Evolutionary conservation across 2,888 invertebrate genomes (phyloP).

Genomic region (Phragmatobia fuliginosa): DNA sequence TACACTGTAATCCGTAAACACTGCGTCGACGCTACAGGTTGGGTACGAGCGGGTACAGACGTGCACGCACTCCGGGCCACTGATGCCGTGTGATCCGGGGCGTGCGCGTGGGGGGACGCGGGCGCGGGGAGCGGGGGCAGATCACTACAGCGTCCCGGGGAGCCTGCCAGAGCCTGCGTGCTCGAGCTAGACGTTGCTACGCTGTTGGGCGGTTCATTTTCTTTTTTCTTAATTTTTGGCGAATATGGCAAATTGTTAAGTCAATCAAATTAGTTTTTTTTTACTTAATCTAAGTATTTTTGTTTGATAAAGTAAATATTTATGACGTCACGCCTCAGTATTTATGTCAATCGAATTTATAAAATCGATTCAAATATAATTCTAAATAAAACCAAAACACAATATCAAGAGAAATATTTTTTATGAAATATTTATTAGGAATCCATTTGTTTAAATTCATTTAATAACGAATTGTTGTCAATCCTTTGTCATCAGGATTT

Average conservation of each 20-base stretch:
- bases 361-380: too few relatives aligned
- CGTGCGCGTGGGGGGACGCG: constrained; percentile 57
- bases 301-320: background rate
- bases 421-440: too few relatives aligned
- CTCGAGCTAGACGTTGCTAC: constrained; percentile 52
- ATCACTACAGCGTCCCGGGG: constrained; percentile 78
- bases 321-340: background rate
- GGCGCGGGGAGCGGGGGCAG: constrained; percentile 59
- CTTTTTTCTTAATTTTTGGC: constrained; percentile 29
- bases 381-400: too few relatives aligned
- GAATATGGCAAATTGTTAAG: constrained; percentile 25
- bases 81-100: constrained; percentile 63
- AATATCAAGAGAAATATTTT: too few relatives aligned
- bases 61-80: constrained; percentile 60
- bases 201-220: constrained; percentile 36
- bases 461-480: constrained; percentile 21
- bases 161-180: constrained; percentile 69
- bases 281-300: background rate
- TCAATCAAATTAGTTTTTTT: background rate
- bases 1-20: constrained; percentile 71
- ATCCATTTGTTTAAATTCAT: too few relatives aligned
- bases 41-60: constrained; percentile 46
- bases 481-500: background rate
- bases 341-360: too few relatives aligned
- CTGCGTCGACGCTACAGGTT: constrained; percentile 75